A percentile compares a stretch with the other conserved stretches of the same genome.
Conservation (phyloP, 2,113 vertebrate genomes). For the Rhinogobius similis region DNA sequence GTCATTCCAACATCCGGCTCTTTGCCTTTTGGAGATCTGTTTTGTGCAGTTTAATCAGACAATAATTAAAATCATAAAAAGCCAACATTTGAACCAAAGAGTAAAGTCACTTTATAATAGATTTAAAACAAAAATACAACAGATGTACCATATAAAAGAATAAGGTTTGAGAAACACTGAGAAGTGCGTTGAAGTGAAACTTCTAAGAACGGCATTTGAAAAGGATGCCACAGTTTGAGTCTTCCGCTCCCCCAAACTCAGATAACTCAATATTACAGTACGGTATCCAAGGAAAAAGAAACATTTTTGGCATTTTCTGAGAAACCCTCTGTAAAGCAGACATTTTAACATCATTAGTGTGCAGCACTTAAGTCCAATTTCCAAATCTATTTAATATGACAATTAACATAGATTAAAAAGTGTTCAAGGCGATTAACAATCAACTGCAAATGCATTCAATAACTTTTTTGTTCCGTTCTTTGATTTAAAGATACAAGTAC, state of each 20-base stretch:
- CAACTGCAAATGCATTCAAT: conserved; percentile 38
- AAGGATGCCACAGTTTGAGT: conserved; percentile 26
- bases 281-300: conserved; percentile 38
- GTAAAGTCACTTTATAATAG: conserved; percentile 54
- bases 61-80: conserved; percentile 64
- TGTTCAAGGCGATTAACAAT: conserved; percentile 44
- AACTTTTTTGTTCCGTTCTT: conserved; percentile 64
- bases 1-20: conserved; percentile 67
- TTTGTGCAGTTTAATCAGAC: conserved; percentile 80
- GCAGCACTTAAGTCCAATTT: conserved; percentile 53
- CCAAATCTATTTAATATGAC: conserved; percentile 37
- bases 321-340: conserved; percentile 57
- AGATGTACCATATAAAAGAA: conserved; percentile 71
- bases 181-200: conserved; percentile 68
- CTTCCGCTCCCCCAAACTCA: conserved; percentile 21
- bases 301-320: conserved; percentile 61
- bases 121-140: conserved; percentile 62
- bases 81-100: conserved; percentile 64
- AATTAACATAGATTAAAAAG: conserved; percentile 23
- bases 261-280: conserved; percentile 43
- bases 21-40: conserved; percentile 60
- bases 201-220: conserved; percentile 42
- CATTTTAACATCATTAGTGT: conserved; percentile 33
- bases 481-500: conserved; percentile 80
- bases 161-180: conserved; percentile 49